Evolutionary conservation across 30 jellyfish, hydroid and myxozoan species (phyloP).

Genomic region (Aurelia sp.): DNA sequence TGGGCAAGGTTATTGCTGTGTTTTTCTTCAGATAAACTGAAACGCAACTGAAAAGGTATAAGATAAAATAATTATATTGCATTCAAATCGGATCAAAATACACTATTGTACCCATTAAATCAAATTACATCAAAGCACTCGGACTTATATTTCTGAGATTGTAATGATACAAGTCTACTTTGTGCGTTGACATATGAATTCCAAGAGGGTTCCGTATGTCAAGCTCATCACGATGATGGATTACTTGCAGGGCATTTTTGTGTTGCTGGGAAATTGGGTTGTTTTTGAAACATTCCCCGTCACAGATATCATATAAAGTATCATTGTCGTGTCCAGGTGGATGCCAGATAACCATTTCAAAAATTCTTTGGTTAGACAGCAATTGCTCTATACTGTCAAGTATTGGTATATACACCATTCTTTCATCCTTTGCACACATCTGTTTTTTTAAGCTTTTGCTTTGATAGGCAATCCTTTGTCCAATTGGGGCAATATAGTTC

Average conservation of each 20-base stretch:
- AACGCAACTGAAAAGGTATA: too few relatives aligned
- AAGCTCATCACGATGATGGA: slow-evolving; percentile 22
- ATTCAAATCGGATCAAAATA: too few relatives aligned
- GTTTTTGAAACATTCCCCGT: slow-evolving; percentile 7
- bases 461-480: neutral
- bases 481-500: neutral
- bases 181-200: neutral
- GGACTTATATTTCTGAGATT: slow-evolving; percentile 24
- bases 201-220: slow-evolving; percentile 41
- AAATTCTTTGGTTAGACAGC: slow-evolving; percentile 5
- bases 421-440: neutral
- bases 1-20: too few relatives aligned
- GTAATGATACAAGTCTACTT: slow-evolving; percentile 4
- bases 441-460: neutral
- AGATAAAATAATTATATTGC: too few relatives aligned
- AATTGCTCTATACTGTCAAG: slow-evolving; percentile 12
- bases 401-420: slow-evolving; percentile 5
- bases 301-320: slow-evolving; percentile 25
- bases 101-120: too few relatives aligned
- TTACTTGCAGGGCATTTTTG: slow-evolving; percentile 9
- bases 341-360: neutral
- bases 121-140: too few relatives aligned
- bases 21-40: too few relatives aligned
- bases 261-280: slow-evolving; percentile 1
- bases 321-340: slow-evolving; percentile 1